These are phyloP conservation scores for Polylopha cassiicola DNA, from an alignment of 2,888 invertebrate genomes.

Conservation along the genomic window DNA sequence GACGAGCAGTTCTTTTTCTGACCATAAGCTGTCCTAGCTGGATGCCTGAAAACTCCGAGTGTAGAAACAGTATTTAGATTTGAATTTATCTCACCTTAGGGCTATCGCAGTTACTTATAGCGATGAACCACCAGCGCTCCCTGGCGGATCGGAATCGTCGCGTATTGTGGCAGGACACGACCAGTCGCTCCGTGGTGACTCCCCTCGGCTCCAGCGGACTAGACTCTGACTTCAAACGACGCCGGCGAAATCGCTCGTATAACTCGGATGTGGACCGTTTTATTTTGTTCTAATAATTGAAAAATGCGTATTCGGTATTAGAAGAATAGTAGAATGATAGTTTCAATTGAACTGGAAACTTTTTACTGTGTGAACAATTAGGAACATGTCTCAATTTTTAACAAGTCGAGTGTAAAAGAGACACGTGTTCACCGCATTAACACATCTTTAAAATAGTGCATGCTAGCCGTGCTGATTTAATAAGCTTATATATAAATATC, in stretches of 20 bases:
- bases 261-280: conserved; percentile 59
- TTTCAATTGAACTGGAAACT: too few species aligned
- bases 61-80: not conserved
- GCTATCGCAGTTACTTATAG: conserved; percentile 87
- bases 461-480: too few species aligned
- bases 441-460: too few species aligned
- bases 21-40: too few species aligned
- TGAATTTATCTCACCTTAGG: conserved; percentile 63
- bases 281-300: conserved; percentile 52
- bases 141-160: conserved; percentile 87
- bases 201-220: conserved; percentile 27
- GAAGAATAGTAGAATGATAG: too few species aligned
- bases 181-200: conserved; percentile 41
- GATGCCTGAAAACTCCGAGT: too few species aligned
- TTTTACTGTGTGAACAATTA: too few species aligned
- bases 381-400: too few species aligned
- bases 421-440: too few species aligned
- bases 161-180: conserved; percentile 80
- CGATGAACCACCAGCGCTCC: conserved; percentile 97
- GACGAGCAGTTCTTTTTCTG: too few species aligned
- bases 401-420: too few species aligned
- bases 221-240: conserved; percentile 47
- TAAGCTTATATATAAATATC: not conserved
- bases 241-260: conserved; percentile 49
- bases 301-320: too few species aligned